phyloP scores from a whole-genome alignment of 2,888 invertebrate genomes.

The Drosophila testacea region DNA sequence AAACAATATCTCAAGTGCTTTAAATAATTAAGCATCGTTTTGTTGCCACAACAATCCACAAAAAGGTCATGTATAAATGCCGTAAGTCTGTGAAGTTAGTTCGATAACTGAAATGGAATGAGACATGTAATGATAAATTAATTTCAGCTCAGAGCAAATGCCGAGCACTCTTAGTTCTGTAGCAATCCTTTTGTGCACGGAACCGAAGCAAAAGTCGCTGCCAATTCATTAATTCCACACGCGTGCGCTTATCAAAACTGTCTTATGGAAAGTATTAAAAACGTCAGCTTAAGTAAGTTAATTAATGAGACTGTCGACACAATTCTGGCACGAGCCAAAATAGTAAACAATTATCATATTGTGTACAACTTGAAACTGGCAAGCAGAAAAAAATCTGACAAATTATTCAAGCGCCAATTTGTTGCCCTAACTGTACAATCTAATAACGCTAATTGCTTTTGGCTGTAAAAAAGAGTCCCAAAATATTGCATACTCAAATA shows the following conservation, averaged over 20 bases:
- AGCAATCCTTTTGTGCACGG: constrained; percentile 4
- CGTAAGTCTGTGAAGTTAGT: constrained; percentile 25
- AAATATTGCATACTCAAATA: constrained; percentile 25
- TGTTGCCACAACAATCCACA: neutral
- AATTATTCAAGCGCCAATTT: constrained; percentile 26
- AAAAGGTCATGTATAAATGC: constrained; percentile 17
- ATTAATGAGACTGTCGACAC: constrained; percentile 59
- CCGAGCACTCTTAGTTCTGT: constrained; percentile 18
- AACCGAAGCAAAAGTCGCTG: constrained; percentile 31
- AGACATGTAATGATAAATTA: constrained; percentile 64
- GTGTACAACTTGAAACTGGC: neutral
- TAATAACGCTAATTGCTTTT: constrained; percentile 63
- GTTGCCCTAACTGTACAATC: constrained; percentile 20
- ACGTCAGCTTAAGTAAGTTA: constrained; percentile 60
- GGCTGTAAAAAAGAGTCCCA: neutral
- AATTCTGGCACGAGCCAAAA: constrained; percentile 32
- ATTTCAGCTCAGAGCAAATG: constrained; percentile 39
- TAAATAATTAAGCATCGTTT: constrained; percentile 7
- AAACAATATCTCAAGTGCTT: neutral
- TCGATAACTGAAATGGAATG: constrained; percentile 10
- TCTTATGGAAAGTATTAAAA: constrained; percentile 54
- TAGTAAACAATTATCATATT: constrained; percentile 16
- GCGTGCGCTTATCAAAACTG: constrained; percentile 65
- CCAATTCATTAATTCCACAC: constrained; percentile 68
- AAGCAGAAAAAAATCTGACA: constrained; percentile 7